These are phyloP conservation scores for Cryptus viduatorius DNA, from an alignment of 2,888 invertebrate genomes.

Conservation along the genomic window DNA sequence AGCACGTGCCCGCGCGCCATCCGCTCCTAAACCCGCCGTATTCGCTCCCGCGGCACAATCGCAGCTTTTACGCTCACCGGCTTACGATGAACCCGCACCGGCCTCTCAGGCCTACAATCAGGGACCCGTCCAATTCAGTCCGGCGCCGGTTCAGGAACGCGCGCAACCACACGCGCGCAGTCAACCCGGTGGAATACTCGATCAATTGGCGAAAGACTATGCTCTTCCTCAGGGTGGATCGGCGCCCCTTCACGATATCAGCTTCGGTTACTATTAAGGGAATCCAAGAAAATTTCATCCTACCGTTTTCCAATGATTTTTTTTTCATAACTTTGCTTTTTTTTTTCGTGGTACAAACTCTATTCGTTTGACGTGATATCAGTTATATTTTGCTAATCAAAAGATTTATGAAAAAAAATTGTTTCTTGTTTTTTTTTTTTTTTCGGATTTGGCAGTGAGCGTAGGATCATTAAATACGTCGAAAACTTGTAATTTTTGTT, in stretches of 20 bases:
- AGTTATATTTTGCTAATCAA: background rate
- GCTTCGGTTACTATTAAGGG: conserved; percentile 91
- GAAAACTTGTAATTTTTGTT: background rate
- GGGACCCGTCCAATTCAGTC: conserved; percentile 82
- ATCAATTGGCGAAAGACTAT: conserved; percentile 93
- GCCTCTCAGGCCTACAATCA: conserved; percentile 80
- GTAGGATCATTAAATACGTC: background rate
- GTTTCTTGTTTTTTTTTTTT: conserved; percentile 25
- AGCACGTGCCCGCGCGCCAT: conserved; percentile 69
- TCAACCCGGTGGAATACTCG: conserved; percentile 88
- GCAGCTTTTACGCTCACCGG: conserved; percentile 70
- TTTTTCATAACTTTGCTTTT: background rate
- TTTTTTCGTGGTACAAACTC: background rate
- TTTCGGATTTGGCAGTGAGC: background rate
- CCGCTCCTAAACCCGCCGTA: conserved; percentile 71
- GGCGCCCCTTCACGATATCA: conserved; percentile 92
- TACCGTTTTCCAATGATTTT: conserved; percentile 5
- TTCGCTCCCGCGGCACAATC: conserved; percentile 79
- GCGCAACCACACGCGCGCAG: conserved; percentile 79
- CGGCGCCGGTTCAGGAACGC: conserved; percentile 79
- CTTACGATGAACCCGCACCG: conserved; percentile 77
- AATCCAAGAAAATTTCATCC: conserved; percentile 6
- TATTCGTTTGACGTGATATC: background rate
- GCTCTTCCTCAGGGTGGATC: conserved; percentile 90
- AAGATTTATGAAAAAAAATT: background rate